phyloP scores from a whole-genome alignment of 2,113 vertebrate genomes.

The Glareola pratincola region DNA sequence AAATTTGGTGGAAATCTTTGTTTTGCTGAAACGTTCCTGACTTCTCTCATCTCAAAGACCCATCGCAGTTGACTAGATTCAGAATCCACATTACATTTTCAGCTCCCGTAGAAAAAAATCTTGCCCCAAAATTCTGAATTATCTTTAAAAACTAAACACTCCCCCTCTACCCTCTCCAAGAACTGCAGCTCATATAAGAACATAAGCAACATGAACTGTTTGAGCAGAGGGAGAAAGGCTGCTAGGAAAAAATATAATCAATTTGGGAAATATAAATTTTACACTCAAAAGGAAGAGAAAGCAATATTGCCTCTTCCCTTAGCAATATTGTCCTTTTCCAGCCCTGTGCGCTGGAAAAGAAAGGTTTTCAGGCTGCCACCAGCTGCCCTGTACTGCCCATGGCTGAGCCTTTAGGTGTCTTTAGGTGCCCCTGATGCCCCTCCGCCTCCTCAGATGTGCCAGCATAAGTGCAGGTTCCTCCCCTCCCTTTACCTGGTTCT shows the following conservation, averaged over 20 bases:
- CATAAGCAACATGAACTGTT: background rate
- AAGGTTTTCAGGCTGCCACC: background rate
- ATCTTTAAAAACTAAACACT: background rate
- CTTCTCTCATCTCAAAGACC: background rate
- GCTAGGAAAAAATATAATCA: background rate
- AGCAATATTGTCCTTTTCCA: background rate
- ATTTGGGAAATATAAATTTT: background rate
- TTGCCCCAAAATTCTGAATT: background rate
- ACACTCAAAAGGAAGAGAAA: background rate
- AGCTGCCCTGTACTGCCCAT: background rate
- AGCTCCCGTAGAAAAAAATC: background rate
- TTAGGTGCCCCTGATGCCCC: background rate
- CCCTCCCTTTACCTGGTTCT: background rate
- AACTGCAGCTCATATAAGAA: background rate
- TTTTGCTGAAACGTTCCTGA: background rate
- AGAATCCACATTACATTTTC: background rate
- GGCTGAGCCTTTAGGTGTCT: background rate
- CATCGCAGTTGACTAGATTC: background rate
- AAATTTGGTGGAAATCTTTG: background rate
- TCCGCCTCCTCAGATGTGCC: background rate
- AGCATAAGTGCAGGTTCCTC: background rate
- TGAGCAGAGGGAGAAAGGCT: background rate
- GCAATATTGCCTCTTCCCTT: background rate
- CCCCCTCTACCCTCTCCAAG: background rate
- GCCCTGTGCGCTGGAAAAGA: background rate